Base-by-base conservation (phyloP, 2,797 vertebrate genomes). In the Coccyzus lansbergi region DNA sequence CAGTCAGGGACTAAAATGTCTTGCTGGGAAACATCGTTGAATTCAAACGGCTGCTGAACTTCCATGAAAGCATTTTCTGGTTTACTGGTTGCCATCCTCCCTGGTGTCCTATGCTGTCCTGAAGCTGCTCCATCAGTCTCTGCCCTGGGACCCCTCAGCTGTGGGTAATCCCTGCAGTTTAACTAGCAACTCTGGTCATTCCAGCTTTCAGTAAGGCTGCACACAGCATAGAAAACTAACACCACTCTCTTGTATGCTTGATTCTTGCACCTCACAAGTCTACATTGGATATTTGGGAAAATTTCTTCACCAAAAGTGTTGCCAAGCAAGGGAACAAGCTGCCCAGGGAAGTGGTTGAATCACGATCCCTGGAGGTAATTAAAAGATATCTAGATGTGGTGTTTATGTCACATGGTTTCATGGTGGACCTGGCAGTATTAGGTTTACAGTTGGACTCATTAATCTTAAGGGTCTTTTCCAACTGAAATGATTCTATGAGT, bases 381-480 rank as follows among this genome's bases (percentile, higher is more conserved):
- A 53, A 17, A 88, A 67, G 52, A 48, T 0, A 1, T 34, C 40
- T 33, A 78, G 38, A 52, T 0, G 1, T 22, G 46, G 20, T 3
- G 5, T 21, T 53, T n/a, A 65, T 14, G 33, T 48, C 15, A 65
- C 10, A 7, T 20, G 31, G 42, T 49, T 67, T 82, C 55, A 34
- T 24, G 28, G 11, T 70, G 21, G 40, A 48, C 25, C 59, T 53
- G 6, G 10, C 40, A 79, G 8, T 29, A 8, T 11, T 44, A 60
- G 22, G 11, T 59, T 64, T 31, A 68, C 0, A 1, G 8, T 2
- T 75, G 24, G 18, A 79, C 36, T 64, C 1, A 0, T 18, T n/a
- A 63, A 53, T 10, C 22, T 60, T 48, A 48, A 49, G 8, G 31
- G 25, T 76, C 21, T 71, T 59, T 68, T 91, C 12, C 36, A 71